Conservation (phyloP, 2,888 invertebrate genomes). For the Leptarthrus brevirostris region DNA sequence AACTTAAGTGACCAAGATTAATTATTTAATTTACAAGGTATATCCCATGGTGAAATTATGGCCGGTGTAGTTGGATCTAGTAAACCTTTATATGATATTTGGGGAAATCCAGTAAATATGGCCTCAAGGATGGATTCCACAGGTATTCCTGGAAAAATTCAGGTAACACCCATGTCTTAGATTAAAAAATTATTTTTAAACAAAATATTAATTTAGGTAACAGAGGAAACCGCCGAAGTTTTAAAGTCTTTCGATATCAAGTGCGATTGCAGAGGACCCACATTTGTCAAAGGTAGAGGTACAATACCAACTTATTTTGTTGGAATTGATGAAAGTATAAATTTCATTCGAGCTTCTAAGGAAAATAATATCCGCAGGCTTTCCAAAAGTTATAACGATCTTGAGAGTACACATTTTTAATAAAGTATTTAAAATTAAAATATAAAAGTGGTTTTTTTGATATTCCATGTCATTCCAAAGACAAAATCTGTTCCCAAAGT, state of each 20-base stretch:
- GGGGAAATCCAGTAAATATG: slow-evolving; percentile 97
- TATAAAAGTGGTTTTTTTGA: background rate
- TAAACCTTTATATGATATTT: slow-evolving; percentile 95
- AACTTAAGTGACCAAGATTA: background rate
- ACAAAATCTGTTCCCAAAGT: too few relatives aligned
- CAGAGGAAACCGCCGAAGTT: slow-evolving; percentile 77
- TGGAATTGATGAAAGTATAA: slow-evolving; percentile 73
- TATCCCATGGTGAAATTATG: slow-evolving; percentile 90
- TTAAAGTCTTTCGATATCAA: slow-evolving; percentile 76
- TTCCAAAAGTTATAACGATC: background rate
- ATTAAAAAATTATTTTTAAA: background rate
- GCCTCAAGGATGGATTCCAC: slow-evolving; percentile 96
- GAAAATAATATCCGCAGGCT: background rate
- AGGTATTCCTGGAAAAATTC: slow-evolving; percentile 82
- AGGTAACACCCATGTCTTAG: slow-evolving; percentile 67
- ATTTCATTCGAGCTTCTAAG: slow-evolving; percentile 63
- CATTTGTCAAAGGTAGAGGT: slow-evolving; percentile 77
- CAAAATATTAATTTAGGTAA: slow-evolving; percentile 68
- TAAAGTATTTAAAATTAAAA: background rate
- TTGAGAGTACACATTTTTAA: background rate
- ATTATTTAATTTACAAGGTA: too few relatives aligned
- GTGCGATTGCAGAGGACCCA: slow-evolving; percentile 77
- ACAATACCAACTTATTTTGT: slow-evolving; percentile 80
- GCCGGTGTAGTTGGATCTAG: slow-evolving; percentile 95
- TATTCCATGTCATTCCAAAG: too few relatives aligned